These are phyloP conservation scores for Allobates femoralis DNA, from an alignment of 2,797 vertebrate species.

Conservation along the genomic window DNA sequence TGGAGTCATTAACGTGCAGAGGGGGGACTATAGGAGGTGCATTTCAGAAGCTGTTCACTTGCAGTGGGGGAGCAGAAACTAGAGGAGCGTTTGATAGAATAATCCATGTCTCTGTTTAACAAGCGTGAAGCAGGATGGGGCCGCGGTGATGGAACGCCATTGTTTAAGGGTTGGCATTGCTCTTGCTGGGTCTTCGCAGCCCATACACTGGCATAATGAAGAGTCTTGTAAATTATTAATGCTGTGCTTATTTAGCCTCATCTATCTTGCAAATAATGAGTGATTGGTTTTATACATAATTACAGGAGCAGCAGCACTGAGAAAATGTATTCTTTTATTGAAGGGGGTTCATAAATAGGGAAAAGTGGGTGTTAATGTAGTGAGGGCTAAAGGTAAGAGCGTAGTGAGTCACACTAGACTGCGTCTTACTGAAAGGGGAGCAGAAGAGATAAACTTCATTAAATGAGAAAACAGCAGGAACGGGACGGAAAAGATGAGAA, in stretches of 20 bases:
- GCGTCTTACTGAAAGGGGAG: slow-evolving; percentile 42
- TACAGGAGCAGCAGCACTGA: slow-evolving; percentile 96
- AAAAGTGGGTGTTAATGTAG: slow-evolving; percentile 42
- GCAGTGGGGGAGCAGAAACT: slow-evolving; percentile 84
- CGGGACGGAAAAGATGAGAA: slow-evolving; percentile 18
- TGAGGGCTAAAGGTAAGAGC: slow-evolving; percentile 35
- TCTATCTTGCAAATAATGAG: slow-evolving; percentile 99
- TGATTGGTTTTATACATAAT: slow-evolving; percentile 98
- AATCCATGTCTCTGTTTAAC: slow-evolving; percentile 98
- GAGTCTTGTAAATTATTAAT: slow-evolving; percentile 99
- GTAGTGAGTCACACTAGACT: slow-evolving; percentile 35
- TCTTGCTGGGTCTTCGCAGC: slow-evolving; percentile 86
- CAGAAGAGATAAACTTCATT: slow-evolving; percentile 26
- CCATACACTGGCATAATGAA: slow-evolving; percentile 99
- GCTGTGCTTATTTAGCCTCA: slow-evolving; percentile 99
- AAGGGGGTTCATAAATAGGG: slow-evolving; percentile 43
- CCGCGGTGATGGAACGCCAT: slow-evolving; percentile 93
- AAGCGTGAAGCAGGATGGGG: slow-evolving; percentile 94
- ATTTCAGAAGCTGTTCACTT: slow-evolving; percentile 82
- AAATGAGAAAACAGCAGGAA: slow-evolving; percentile 51
- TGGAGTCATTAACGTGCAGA: slow-evolving; percentile 91
- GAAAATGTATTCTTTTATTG: slow-evolving; percentile 81
- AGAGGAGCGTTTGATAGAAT: slow-evolving; percentile 99
- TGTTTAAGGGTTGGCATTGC: slow-evolving; percentile 97
- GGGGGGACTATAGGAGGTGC: slow-evolving; percentile 66